Base-by-base conservation (phyloP, 2,797 vertebrate genomes). In the Poecilia wingei region DNA sequence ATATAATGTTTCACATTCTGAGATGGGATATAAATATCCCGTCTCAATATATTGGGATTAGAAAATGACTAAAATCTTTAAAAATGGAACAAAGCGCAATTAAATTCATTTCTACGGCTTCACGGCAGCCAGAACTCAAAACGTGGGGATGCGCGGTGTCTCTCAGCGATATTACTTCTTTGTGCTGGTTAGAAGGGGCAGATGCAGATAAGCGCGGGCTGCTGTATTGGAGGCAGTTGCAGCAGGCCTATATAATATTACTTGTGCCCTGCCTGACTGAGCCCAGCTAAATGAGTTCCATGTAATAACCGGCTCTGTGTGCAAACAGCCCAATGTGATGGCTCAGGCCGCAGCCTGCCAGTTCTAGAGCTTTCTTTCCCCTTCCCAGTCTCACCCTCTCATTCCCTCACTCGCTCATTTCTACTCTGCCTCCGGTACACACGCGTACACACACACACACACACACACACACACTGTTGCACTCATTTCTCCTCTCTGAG, bases 181-280 rank as follows among this genome's bases (percentile, higher is more conserved):
- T 66, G 85, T 86, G 78, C 68, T 74, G 82, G 78, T 84, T 87
- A 66, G 68, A 72, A 76, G 75, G 39, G 53, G 74, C 75, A 80
- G 85, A 80, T 87, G 82, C 86, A 92, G 91, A 92, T 91, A 88
- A 89, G 74, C 51, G 72, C 51, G 64, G 72, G 82, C 79, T 9
- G 77, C 89, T 78, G 86, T 81, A 77, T 82, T 89, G 89, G 77
- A 83, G 77, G 84, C 71, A 70, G 82, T 87, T 41, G 87, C 89
- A 84, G 82, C 82, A 82, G 88, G 82, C 82, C 89, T 85, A 85
- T 89, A 80, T 88, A 83, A 90, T 91, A 92, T 90, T 93, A 92
- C 92, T 93, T 82, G 88, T 91, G 89, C 90, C 92, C 91, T 95
- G 94, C 94, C 93, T 94, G 92, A 92, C 91, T 94, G 94, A 95